phyloP scores from a whole-genome alignment of 2,888 invertebrate species.

The Tinea trinotella region DNA sequence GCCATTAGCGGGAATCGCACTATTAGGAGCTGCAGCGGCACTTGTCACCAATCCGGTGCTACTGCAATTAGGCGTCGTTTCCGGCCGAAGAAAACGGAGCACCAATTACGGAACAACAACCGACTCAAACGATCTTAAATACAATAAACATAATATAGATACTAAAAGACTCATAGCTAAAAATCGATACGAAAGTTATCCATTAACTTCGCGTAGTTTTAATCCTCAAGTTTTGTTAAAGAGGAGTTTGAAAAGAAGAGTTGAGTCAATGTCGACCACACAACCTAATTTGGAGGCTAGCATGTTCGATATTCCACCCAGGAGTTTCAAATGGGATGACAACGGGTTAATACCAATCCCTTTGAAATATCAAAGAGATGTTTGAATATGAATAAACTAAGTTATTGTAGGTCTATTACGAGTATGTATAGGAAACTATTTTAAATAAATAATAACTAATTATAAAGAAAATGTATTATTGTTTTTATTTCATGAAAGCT shows the following conservation, averaged over 20 bases:
- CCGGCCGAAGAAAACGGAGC: constrained; percentile 73
- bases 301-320: constrained; percentile 22
- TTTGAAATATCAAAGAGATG: constrained; percentile 29
- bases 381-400: too few species aligned
- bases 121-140: background rate
- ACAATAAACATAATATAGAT: background rate
- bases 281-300: constrained; percentile 24
- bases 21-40: constrained; percentile 86
- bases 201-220: background rate
- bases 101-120: constrained; percentile 1
- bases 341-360: constrained; percentile 33
- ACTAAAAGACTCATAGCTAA: background rate
- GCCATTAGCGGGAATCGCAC: constrained; percentile 84
- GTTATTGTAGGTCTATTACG: background rate
- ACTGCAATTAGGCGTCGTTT: constrained; percentile 82
- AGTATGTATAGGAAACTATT: too few species aligned
- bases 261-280: constrained; percentile 24
- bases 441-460: too few species aligned
- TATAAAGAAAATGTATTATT: too few species aligned
- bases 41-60: constrained; percentile 84
- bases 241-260: too few species aligned
- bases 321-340: constrained; percentile 24
- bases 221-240: background rate
- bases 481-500: too few species aligned
- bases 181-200: constrained; percentile 12